Conservation (phyloP, 2,113 vertebrate genomes). For the Dissostichus mawsoni region DNA sequence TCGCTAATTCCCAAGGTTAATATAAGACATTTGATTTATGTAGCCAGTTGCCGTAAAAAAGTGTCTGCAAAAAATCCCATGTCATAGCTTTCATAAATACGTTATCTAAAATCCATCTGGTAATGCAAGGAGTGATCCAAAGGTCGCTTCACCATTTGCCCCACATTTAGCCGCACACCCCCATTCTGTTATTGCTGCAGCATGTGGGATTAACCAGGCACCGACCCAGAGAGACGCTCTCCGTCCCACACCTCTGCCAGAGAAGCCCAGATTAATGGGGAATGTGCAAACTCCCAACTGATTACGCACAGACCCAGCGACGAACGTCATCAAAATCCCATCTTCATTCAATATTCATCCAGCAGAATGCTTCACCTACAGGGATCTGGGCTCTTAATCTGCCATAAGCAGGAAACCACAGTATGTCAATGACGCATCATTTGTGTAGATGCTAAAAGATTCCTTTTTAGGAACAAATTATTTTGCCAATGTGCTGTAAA, state of each 20-base stretch:
- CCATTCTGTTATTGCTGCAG: constrained; percentile 20
- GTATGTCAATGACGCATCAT: neutral
- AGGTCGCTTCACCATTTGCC: constrained; percentile 25
- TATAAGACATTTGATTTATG: neutral
- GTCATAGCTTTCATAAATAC: neutral
- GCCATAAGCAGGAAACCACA: constrained; percentile 10
- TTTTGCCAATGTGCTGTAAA: no score
- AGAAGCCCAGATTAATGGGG: constrained; percentile 54
- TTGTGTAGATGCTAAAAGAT: neutral
- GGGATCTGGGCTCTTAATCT: constrained; percentile 53
- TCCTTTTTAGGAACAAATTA: neutral
- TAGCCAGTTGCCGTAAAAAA: neutral
- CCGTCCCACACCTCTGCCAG: constrained; percentile 61
- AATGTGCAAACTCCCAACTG: constrained; percentile 32
- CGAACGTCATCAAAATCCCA: constrained; percentile 43
- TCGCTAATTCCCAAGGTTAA: neutral
- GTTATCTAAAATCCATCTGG: neutral
- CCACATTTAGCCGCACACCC: neutral
- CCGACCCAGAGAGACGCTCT: constrained; percentile 36
- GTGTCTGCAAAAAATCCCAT: neutral
- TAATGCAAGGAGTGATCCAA: constrained; percentile 1
- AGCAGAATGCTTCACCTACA: constrained; percentile 25
- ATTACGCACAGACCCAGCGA: constrained; percentile 40
- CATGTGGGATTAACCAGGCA: constrained; percentile 60
- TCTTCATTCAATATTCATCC: constrained; percentile 33